Evolutionary conservation across 2,888 invertebrate species (phyloP).

Genomic region (Hololepta plana): DNA sequence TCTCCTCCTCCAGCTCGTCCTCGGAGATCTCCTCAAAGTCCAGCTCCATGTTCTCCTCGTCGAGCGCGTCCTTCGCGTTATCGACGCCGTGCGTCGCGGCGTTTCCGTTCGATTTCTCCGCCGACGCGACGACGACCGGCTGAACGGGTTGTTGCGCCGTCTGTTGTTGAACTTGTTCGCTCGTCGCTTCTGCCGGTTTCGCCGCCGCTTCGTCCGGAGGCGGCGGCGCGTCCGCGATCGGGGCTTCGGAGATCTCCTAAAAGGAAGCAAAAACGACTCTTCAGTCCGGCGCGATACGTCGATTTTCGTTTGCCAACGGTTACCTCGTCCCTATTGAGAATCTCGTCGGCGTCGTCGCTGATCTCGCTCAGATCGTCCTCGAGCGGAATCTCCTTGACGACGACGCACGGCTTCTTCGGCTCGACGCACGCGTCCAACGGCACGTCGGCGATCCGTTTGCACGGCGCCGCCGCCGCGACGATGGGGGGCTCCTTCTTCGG

Average conservation of each 20-base stretch:
- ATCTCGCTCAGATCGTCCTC: constrained; percentile 70
- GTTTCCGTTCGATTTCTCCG: constrained; percentile 16
- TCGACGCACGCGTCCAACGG: constrained; percentile 26
- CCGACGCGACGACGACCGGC: constrained; percentile 11
- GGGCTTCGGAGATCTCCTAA: constrained; percentile 15
- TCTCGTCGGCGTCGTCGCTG: constrained; percentile 78
- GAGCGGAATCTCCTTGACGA: constrained; percentile 30
- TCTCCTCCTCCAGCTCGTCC: constrained; percentile 73
- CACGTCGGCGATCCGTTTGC: constrained; percentile 20
- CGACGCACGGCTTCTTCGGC: constrained; percentile 27
- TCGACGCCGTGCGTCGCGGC: too few species aligned
- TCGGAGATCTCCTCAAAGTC: constrained; percentile 85
- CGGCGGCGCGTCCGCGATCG: constrained; percentile 6
- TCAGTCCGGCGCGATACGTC: not conserved
- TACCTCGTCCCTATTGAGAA: constrained; percentile 59
- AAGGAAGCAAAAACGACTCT: constrained; percentile 2
- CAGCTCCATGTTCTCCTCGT: constrained; percentile 55
- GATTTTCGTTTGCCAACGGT: not conserved
- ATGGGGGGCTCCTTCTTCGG: constrained; percentile 8
- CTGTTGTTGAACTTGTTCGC: constrained; percentile 14
- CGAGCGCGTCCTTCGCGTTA: constrained; percentile 37
- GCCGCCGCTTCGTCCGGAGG: constrained; percentile 7
- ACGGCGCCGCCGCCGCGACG: constrained; percentile 6
- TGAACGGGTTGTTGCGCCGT: constrained; percentile 14
- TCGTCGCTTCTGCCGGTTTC: constrained; percentile 2